phyloP scores from a whole-genome alignment of 2,888 invertebrate species.

The Sericinus montela region DNA sequence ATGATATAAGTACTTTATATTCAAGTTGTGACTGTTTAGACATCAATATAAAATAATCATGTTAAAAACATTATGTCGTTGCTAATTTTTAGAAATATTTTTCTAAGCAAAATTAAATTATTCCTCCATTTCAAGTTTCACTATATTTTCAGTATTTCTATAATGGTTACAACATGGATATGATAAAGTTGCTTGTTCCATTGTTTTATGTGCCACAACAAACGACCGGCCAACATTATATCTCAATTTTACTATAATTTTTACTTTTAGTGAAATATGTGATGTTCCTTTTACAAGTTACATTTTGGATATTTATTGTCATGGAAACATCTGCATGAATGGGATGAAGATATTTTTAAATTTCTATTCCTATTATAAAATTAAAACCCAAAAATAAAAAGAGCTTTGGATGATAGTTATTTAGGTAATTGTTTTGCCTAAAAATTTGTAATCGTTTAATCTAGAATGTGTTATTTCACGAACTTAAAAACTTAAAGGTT shows the following conservation, averaged over 20 bases:
- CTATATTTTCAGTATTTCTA: no score
- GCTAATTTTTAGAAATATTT: no score
- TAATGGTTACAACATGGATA: background rate
- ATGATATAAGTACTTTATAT: background rate
- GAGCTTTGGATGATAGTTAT: constrained; percentile 22
- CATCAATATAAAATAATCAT: no score
- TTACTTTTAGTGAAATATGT: background rate
- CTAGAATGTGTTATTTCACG: constrained; percentile 2
- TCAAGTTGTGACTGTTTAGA: background rate
- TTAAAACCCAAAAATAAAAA: background rate
- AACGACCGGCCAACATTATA: background rate
- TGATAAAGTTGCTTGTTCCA: background rate
- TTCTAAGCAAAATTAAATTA: no score
- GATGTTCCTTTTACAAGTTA: constrained; percentile 1
- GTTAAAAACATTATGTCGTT: no score
- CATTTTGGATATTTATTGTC: background rate
- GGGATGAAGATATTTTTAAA: background rate
- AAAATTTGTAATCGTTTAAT: constrained; percentile 21
- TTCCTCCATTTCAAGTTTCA: no score
- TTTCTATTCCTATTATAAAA: constrained; percentile 3
- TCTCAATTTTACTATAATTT: background rate
- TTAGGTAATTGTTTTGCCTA: constrained; percentile 28
- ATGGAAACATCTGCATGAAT: constrained; percentile 3
- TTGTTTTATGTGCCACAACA: background rate
- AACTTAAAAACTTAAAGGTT: background rate